Conservation (phyloP, 2,888 invertebrate genomes). For the Ornithoptera alexandrae region DNA sequence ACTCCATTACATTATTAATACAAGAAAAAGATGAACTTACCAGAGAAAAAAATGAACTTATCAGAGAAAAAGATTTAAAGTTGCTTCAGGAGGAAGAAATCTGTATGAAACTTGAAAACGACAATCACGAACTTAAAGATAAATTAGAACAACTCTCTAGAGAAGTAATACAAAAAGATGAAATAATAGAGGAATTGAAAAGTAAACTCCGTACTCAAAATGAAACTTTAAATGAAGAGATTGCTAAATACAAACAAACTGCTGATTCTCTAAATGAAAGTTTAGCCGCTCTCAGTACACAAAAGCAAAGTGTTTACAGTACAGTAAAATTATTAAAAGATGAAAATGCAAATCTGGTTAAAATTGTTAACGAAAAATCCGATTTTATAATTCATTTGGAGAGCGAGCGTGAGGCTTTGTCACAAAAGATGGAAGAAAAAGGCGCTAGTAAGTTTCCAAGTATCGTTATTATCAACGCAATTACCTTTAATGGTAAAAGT, state of each 20-base stretch:
- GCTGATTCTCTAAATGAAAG: not conserved
- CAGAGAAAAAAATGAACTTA: constrained; percentile 35
- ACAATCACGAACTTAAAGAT: constrained; percentile 4
- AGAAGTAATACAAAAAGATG: constrained; percentile 15
- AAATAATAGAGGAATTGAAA: constrained; percentile 14
- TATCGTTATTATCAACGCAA: not conserved
- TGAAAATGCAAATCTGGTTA: constrained; percentile 42
- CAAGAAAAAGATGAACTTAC: constrained; percentile 37
- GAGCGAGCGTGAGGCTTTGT: constrained; percentile 37
- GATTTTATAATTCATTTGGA: constrained; percentile 40
- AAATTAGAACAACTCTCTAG: not conserved
- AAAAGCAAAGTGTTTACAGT: constrained; percentile 9
- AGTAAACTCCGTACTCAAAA: constrained; percentile 12
- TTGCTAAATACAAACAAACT: constrained; percentile 11
- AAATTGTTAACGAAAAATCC: constrained; percentile 38
- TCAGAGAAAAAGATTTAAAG: constrained; percentile 38
- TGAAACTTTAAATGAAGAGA: constrained; percentile 13
- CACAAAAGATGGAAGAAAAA: constrained; percentile 39
- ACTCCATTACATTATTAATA: constrained; percentile 5
- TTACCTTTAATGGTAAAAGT: not conserved
- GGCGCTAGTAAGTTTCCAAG: constrained; percentile 40
- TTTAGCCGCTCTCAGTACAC: not conserved
- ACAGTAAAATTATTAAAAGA: constrained; percentile 11
- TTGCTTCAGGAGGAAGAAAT: constrained; percentile 7
- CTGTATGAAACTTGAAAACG: constrained; percentile 7